Evolutionary conservation across 2,797 vertebrate species (phyloP).

Genomic region (Poecilia velifera): DNA sequence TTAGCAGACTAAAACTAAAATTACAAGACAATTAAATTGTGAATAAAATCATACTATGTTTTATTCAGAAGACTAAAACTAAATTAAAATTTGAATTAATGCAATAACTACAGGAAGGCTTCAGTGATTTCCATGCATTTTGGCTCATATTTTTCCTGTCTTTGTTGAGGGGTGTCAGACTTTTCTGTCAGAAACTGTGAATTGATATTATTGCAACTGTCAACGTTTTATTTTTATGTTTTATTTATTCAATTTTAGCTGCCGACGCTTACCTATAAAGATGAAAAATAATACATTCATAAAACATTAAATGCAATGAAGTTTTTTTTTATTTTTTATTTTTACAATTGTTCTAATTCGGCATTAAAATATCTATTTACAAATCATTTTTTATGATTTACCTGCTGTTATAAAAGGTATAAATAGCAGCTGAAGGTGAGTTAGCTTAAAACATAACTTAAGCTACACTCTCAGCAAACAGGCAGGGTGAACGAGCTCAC

Average conservation of each 20-base stretch:
- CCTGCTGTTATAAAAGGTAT: not conserved
- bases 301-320: not conserved
- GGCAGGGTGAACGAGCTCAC: conserved; percentile 37
- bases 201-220: not conserved
- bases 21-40: not conserved
- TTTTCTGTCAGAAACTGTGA: conserved; percentile 7
- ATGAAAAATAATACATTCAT: conserved; percentile 3
- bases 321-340: no score
- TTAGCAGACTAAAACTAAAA: not conserved
- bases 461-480: conserved; percentile 19
- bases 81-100: not conserved
- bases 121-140: not conserved
- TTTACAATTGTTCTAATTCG: no score
- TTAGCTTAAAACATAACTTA: not conserved
- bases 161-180: conserved; percentile 1
- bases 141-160: not conserved
- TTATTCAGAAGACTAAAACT: not conserved
- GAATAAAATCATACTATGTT: not conserved
- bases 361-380: no score
- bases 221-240: not conserved
- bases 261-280: not conserved
- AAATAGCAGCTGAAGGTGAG: not conserved
- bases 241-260: not conserved
- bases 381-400: not conserved
- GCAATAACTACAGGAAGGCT: not conserved